Base-by-base conservation (phyloP, 2,797 vertebrate genomes). In the Lepus townsendii region DNA sequence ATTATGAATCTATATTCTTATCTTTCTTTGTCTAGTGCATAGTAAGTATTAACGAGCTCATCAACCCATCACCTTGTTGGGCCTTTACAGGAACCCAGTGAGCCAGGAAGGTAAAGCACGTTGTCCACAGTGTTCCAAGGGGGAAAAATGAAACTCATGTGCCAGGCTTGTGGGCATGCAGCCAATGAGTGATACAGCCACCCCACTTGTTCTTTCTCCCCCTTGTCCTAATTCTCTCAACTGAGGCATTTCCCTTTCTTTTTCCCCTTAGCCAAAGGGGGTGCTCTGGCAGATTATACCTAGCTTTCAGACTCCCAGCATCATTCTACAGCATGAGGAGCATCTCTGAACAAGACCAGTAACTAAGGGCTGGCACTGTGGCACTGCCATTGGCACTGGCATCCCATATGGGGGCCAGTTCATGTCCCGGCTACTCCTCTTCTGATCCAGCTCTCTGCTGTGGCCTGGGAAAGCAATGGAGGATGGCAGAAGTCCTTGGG, bases 1-100 rank as follows among this genome's bases (percentile, higher is more conserved):
- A 54, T 57, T 62, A n/a, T 77, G 63, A 66, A 73, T 93, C 63
- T 87, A 20, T 86, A 66, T 87, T 89, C 91, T 95, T 95, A 93
- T n/a, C 77, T 75, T 95, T 89, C 26, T 94, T 91, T 92, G 76
- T 96, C 79, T 76, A 88, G 80, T 83, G 62, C 69, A 54, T 75
- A 94, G 11, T 92, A 80, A 95, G 65, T 93, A 42, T 75, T 47
- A 63, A 32, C 16, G 26, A 90, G 80, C 62, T 95, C 42, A 75
- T 86, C 52, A 68, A 93, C 50, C 83, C 65, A 27, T 68, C 76
- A 95, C 71, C 65, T 75, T 17, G 13, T 30, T 32, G 83, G 57
- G 91, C 71, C 71, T 32, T 95, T 91, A 86, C 83, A 91, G 79
- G 66, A 95, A 68, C 57, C 76, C 78, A 77, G 65, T 83, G 50